Base-by-base conservation (phyloP, 2,113 vertebrate genomes). In the Stegastes partitus region DNA sequence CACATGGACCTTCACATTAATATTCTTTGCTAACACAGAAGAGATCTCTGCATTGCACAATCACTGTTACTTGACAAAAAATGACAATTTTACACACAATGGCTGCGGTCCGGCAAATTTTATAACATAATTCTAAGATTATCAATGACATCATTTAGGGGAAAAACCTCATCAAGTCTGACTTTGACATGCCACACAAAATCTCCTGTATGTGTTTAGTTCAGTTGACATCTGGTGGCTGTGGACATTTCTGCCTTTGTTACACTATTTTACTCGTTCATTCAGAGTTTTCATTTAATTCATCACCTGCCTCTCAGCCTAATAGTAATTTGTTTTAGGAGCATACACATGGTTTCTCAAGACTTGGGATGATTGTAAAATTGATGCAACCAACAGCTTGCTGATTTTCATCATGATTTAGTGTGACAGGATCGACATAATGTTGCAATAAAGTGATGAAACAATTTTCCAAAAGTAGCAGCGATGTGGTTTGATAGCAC, bases 381-480 rank as follows among this genome's bases (percentile, higher is more conserved):
- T 7, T 49, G 56, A 80, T 45, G 68, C 45, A 58, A 31, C 42
- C 26, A 26, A 19, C 42, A 45, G 49, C 55, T 71, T 45, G 4
- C 25, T 74, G 58, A 42, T 50, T 66, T 56, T 74, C 34, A 9
- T 9, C 3, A 74, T 71, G 62, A 89, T 86, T 75, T 55, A 74
- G 15, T 44, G 42, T 15, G 72, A 70, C 79, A 79, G 59, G 15
- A 54, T 63, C 15, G n/a, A 9, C 56, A 70, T 59, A 69, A 75
- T 42, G 72, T 61, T 3, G 37, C 72, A 76, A 59, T 86, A 79
- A 85, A 85, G 67, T 28, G 44, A n/a, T 51, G 15, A 72, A 83
- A 74, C 26, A 57, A 61, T 69, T 77, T 74, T 77, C 72, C 79
- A 73, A 56, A 45, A 21, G 28, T 58, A 84, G 57, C 66, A 73